These are phyloP conservation scores for Zapus hudsonius DNA, from an alignment of 2,113 vertebrate species.

Conservation along the genomic window DNA sequence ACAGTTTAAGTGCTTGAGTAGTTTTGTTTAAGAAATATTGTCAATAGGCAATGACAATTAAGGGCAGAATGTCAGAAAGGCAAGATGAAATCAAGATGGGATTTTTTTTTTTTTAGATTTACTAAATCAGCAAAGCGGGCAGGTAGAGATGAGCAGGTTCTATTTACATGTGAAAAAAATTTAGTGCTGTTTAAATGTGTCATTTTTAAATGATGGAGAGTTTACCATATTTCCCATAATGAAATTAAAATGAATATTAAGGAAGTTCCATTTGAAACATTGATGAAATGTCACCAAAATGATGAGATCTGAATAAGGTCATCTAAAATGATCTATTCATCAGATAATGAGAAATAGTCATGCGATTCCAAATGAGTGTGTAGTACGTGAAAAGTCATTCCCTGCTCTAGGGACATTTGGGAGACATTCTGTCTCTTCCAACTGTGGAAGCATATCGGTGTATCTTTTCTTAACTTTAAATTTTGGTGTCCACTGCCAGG, in stretches of 20 bases:
- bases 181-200: background rate
- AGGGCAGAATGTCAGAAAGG: background rate
- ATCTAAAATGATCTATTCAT: background rate
- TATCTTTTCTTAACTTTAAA: background rate
- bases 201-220: background rate
- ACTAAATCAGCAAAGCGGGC: background rate
- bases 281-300: background rate
- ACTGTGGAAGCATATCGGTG: background rate
- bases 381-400: background rate
- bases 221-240: background rate
- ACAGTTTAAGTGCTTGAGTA: background rate
- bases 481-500: background rate
- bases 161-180: background rate
- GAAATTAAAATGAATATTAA: constrained; percentile 1
- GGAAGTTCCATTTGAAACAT: background rate
- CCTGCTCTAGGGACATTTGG: background rate
- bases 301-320: background rate
- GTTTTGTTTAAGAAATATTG: background rate
- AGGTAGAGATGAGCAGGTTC: background rate
- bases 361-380: background rate
- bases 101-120: background rate
- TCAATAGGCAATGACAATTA: background rate
- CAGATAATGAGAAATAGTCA: background rate
- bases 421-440: background rate
- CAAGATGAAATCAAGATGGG: background rate